phyloP scores from a whole-genome alignment of 2,113 vertebrate genomes.

The Nannobrachium achirus region DNA sequence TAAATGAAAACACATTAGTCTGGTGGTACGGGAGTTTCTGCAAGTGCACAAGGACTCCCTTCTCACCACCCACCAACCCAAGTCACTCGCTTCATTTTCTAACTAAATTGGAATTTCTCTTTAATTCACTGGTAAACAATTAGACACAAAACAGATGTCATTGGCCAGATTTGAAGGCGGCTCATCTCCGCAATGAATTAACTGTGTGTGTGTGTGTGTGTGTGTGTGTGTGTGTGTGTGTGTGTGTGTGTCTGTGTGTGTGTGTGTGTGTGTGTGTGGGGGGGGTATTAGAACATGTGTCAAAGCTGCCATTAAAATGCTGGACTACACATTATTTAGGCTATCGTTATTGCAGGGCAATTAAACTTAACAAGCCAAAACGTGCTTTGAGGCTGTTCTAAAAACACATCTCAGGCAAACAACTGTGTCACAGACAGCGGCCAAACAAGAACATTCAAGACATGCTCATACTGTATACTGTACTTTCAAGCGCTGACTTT shows the following conservation, averaged over 20 bases:
- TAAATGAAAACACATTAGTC: slow-evolving; percentile 75
- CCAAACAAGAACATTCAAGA: slow-evolving; percentile 7
- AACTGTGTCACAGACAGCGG: slow-evolving; percentile 13
- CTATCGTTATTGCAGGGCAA: slow-evolving; percentile 46
- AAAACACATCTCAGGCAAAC: slow-evolving; percentile 10
- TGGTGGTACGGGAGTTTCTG: slow-evolving; percentile 65
- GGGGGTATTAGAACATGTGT: slow-evolving; percentile 29
- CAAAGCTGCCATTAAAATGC: slow-evolving; percentile 26
- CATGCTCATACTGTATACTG: neutral
- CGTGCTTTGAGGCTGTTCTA: slow-evolving; percentile 36
- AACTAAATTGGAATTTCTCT: slow-evolving; percentile 78
- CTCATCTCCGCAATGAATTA: slow-evolving; percentile 46
- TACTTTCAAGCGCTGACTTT: neutral
- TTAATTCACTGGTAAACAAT: slow-evolving; percentile 80
- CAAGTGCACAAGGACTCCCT: slow-evolving; percentile 50
- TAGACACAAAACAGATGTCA: slow-evolving; percentile 78
- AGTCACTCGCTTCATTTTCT: slow-evolving; percentile 68
- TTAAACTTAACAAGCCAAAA: slow-evolving; percentile 39
- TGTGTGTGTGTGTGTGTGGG: neutral
- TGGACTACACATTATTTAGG: slow-evolving; percentile 36
- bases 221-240: no score
- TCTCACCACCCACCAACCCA: slow-evolving; percentile 34
- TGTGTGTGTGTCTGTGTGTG: no score
- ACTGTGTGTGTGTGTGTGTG: slow-evolving; percentile 1
- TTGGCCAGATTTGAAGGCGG: slow-evolving; percentile 56